Conservation (phyloP, 2,797 vertebrate genomes). For the Denticeps clupeoides region DNA sequence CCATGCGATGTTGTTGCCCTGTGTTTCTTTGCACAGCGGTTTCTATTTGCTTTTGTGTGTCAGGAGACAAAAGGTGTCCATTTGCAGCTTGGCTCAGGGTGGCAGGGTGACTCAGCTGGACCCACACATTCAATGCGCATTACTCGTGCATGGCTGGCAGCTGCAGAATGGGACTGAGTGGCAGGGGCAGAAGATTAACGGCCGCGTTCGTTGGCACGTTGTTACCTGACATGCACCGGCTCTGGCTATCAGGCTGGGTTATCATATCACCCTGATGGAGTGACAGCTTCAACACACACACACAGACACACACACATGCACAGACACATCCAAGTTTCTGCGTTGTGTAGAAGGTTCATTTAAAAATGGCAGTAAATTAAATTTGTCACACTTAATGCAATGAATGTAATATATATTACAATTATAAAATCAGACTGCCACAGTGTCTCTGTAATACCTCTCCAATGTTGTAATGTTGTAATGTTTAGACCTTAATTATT, state of each 20-base stretch:
- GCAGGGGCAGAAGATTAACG: constrained; percentile 38
- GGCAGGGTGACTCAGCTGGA: constrained; percentile 32
- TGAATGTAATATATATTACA: no score
- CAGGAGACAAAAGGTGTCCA: not conserved
- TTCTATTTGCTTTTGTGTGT: constrained; percentile 32
- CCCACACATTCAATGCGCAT: constrained; percentile 33
- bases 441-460: no score
- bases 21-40: constrained; percentile 7
- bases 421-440: no score
- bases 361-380: no score
- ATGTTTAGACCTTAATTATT: no score
- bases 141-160: constrained; percentile 43
- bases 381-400: no score
- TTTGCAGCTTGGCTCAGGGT: constrained; percentile 22
- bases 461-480: no score
- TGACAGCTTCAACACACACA: no score
- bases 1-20: constrained; percentile 8
- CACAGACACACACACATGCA: constrained; percentile 7
- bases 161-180: constrained; percentile 28
- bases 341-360: no score
- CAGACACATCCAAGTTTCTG: not conserved
- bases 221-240: not conserved
- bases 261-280: not conserved
- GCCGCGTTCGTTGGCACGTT: constrained; percentile 20
- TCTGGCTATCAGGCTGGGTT: not conserved